phyloP scores from a whole-genome alignment of 1,140 invertebrate genomes.

The Epicauta chinensis region DNA sequence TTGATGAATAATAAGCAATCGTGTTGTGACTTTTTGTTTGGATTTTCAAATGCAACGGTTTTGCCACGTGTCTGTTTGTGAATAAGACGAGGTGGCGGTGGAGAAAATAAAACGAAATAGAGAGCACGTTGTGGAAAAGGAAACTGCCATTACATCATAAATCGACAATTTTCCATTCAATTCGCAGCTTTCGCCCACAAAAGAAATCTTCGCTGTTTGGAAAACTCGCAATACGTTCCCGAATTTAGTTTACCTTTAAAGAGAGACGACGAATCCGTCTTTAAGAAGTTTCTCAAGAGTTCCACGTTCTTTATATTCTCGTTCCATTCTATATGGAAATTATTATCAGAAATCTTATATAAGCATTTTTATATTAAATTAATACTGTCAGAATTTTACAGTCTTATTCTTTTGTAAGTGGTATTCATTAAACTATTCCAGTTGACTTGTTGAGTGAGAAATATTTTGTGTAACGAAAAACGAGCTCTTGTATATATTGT shows the following conservation, averaged over 20 bases:
- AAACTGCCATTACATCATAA: constrained; percentile 25
- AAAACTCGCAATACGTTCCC: constrained; percentile 24
- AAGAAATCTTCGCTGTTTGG: constrained; percentile 21
- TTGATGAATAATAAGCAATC: too few relatives aligned
- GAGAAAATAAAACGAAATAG: not conserved
- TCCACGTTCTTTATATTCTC: constrained; percentile 11
- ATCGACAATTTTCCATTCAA: constrained; percentile 30
- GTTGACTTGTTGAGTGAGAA: too few relatives aligned
- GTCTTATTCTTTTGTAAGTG: not conserved
- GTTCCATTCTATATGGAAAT: constrained; percentile 22
- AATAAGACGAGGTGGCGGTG: too few relatives aligned
- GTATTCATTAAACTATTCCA: not conserved
- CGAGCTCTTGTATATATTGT: too few relatives aligned
- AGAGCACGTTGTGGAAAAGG: constrained; percentile 1
- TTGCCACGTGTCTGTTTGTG: too few relatives aligned
- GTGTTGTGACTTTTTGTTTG: too few relatives aligned
- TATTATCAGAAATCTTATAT: not conserved
- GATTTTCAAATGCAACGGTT: too few relatives aligned
- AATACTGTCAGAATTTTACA: not conserved
- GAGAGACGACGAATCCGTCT: constrained; percentile 4
- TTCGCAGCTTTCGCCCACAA: constrained; percentile 22
- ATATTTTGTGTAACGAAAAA: too few relatives aligned
- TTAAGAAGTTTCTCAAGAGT: constrained; percentile 12
- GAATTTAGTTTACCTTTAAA: constrained; percentile 26
- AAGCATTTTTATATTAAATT: not conserved